Percentiles rank a stretch among this genome's conserved stretches.
Conservation (phyloP, 2,797 vertebrate species). For the Sciurus vulgaris region DNA sequence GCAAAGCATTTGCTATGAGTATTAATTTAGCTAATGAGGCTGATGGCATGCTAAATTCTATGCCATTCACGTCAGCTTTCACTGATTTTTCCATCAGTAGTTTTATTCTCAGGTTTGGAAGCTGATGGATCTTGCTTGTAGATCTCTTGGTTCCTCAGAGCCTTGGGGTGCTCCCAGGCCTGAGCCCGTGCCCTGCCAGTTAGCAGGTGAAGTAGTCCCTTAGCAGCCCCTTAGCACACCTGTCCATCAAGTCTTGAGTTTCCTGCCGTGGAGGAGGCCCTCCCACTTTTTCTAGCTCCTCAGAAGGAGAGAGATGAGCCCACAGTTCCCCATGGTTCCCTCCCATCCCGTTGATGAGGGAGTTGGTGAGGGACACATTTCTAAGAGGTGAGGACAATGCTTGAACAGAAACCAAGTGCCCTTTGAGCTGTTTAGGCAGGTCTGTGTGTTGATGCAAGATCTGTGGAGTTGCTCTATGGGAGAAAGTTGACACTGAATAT, state of each 20-base stretch:
- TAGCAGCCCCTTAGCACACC: background rate
- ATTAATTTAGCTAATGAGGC: too few species aligned
- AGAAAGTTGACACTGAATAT: slow-evolving; percentile 86
- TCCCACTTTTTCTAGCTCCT: background rate
- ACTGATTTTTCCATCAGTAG: background rate
- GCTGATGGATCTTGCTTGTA: background rate
- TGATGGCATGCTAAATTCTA: rapidly evolving
- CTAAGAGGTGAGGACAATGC: background rate
- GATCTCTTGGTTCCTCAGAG: background rate
- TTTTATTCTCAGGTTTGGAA: background rate
- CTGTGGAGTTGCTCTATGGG: slow-evolving; percentile 77
- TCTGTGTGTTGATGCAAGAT: slow-evolving; percentile 77
- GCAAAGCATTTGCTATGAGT: rapidly evolving
- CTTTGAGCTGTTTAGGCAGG: slow-evolving; percentile 63
- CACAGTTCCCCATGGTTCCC: background rate
- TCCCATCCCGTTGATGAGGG: rapidly evolving
- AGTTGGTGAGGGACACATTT: background rate
- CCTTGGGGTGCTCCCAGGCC: background rate
- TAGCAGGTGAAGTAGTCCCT: background rate
- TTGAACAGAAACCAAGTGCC: slow-evolving; percentile 53
- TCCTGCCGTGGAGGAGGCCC: background rate
- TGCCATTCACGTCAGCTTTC: background rate
- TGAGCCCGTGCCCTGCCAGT: background rate
- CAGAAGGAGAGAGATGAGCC: background rate
- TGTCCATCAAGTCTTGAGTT: too few species aligned